These are phyloP conservation scores for Caenorhabditis parvicauda DNA, from an alignment of 2,888 invertebrate genomes.

Conservation along the genomic window DNA sequence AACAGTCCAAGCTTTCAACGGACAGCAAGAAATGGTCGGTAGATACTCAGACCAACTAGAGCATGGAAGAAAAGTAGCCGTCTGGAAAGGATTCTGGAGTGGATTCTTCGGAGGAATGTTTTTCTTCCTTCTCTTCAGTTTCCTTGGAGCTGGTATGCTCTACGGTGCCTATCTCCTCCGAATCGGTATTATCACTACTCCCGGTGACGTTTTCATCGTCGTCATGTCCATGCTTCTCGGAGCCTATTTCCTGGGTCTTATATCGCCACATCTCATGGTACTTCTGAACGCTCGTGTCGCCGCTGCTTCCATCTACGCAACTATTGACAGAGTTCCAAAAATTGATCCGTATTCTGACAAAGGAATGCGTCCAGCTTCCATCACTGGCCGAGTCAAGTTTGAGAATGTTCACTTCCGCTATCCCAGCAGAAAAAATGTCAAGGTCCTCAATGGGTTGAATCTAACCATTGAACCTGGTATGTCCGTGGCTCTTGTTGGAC, in stretches of 20 bases:
- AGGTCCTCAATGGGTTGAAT: conserved; percentile 38
- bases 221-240: conserved; percentile 50
- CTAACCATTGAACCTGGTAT: conserved; percentile 39
- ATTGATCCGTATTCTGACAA: conserved; percentile 46
- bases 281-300: conserved; percentile 42
- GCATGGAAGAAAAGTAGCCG: conserved; percentile 34
- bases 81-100: conserved; percentile 50
- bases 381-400: conserved; percentile 33
- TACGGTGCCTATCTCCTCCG: conserved; percentile 46
- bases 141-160: conserved; percentile 42
- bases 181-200: conserved; percentile 32
- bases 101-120: conserved; percentile 49
- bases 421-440: conserved; percentile 37
- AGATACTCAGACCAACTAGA: conserved; percentile 29
- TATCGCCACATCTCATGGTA: conserved; percentile 47
- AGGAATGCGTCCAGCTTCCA: conserved; percentile 23
- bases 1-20: conserved; percentile 51
- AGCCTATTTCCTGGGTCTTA: conserved; percentile 43
- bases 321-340: conserved; percentile 40
- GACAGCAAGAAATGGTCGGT: conserved; percentile 44
- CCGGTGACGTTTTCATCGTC: conserved; percentile 55
- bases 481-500: conserved; percentile 44
- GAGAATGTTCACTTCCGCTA: conserved; percentile 53
- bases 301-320: conserved; percentile 40
- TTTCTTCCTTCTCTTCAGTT: conserved; percentile 44